A percentile compares a stretch with the other conserved stretches of the same genome.
These are phyloP conservation scores for Tetragnatha versicolor DNA, from an alignment of 1,140 invertebrate species.

Conservation along the genomic window DNA sequence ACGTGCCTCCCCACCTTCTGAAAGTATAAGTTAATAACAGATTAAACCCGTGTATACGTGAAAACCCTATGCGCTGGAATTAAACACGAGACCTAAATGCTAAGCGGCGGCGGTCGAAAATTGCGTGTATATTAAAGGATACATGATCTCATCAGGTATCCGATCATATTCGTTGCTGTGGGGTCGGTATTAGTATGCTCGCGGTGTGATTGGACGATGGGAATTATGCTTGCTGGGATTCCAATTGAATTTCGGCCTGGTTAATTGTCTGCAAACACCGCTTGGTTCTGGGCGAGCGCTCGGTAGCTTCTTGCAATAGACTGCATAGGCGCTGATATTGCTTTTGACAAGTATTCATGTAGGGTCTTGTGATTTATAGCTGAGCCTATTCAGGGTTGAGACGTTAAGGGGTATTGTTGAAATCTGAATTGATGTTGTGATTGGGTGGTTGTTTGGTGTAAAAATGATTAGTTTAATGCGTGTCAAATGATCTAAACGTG, in stretches of 20 bases:
- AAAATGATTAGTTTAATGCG: no score
- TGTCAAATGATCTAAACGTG: no score
- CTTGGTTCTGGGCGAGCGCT: no score
- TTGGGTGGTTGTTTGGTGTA: no score
- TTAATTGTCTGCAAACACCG: conserved; percentile 18
- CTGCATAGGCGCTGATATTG: no score
- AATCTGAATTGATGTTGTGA: no score
- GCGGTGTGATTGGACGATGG: conserved; percentile 10
- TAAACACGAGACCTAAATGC: conserved; percentile 22
- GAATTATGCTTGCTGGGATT: conserved; percentile 18
- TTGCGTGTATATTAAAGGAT: conserved; percentile 21
- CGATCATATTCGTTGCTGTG: conserved; percentile 27
- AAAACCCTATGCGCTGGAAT: conserved; percentile 1
- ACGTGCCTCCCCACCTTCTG: not conserved
- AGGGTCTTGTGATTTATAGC: no score
- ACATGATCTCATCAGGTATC: conserved; percentile 24
- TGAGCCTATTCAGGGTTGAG: no score
- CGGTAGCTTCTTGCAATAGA: no score
- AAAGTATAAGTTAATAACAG: conserved; percentile 34
- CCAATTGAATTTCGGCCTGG: conserved; percentile 6
- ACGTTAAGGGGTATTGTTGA: no score
- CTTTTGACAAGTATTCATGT: no score
- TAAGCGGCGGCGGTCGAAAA: not conserved
- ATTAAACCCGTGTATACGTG: not conserved
- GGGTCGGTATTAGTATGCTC: conserved; percentile 23